Conservation (phyloP, 2,888 invertebrate species). For the Cryptus viduatorius region DNA sequence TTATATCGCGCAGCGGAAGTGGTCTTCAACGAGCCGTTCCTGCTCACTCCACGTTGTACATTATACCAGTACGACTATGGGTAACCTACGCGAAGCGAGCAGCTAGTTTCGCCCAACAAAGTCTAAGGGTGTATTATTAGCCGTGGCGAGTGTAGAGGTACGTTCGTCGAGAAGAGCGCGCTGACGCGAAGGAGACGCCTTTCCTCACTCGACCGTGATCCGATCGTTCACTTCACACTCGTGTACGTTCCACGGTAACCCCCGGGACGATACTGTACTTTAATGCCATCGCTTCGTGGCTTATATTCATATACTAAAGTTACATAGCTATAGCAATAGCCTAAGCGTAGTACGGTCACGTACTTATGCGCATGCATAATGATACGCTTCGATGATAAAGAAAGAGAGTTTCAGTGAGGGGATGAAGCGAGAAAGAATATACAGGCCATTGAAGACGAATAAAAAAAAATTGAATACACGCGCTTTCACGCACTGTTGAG, state of each 20-base stretch:
- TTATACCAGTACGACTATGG: conserved; percentile 45
- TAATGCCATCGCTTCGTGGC: not conserved
- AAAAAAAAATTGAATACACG: conserved; percentile 49
- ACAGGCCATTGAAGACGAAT: conserved; percentile 19
- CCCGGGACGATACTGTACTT: conserved; percentile 39
- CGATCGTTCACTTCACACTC: conserved; percentile 70
- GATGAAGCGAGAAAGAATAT: conserved; percentile 19
- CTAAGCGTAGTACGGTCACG: conserved; percentile 49
- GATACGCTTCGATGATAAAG: conserved; percentile 63
- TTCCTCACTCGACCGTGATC: conserved; percentile 67
- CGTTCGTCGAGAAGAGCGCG: conserved; percentile 43
- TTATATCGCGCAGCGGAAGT: conserved; percentile 61
- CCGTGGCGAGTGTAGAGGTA: conserved; percentile 26
- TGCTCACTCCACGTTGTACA: conserved; percentile 51
- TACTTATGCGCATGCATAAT: conserved; percentile 67
- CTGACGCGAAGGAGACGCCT: conserved; percentile 68
- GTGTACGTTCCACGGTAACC: conserved; percentile 43
- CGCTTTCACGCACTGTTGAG: conserved; percentile 59
- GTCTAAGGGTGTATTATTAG: conserved; percentile 66
- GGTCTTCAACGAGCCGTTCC: conserved; percentile 58
- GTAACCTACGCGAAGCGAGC: conserved; percentile 44
- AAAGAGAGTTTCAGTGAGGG: conserved; percentile 39
- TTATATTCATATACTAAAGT: not conserved
- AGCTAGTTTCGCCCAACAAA: conserved; percentile 56
- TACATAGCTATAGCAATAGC: conserved; percentile 1